Percentiles rank a stretch among this genome's conserved stretches.
These are phyloP conservation scores for Onthophagus taurus DNA, from an alignment of 1,140 invertebrate genomes.

Conservation along the genomic window DNA sequence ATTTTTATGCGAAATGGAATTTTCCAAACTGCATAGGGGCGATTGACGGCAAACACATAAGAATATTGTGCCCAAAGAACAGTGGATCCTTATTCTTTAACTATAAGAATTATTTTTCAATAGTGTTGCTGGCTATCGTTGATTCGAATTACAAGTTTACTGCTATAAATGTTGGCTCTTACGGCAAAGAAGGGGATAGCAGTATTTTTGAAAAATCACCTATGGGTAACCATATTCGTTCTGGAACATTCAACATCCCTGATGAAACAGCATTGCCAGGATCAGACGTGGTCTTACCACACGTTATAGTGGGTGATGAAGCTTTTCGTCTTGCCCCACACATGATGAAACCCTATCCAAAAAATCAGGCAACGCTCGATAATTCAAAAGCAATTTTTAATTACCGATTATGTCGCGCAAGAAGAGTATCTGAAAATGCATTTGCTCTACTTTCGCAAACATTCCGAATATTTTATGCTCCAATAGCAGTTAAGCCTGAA, in stretches of 20 bases:
- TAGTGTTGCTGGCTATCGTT: constrained; percentile 40
- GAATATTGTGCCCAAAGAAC: constrained; percentile 28
- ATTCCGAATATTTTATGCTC: constrained; percentile 30
- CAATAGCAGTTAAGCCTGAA: constrained; percentile 29
- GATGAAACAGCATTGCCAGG: not conserved
- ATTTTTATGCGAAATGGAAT: constrained; percentile 38
- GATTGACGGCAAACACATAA: constrained; percentile 42
- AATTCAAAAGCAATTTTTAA: constrained; percentile 39
- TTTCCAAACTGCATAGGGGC: constrained; percentile 41
- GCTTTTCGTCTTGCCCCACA: constrained; percentile 25
- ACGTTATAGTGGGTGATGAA: constrained; percentile 28
- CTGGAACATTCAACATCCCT: not conserved
- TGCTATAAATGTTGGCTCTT: constrained; percentile 38
- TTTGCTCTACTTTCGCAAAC: constrained; percentile 35
- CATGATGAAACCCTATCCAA: constrained; percentile 26
- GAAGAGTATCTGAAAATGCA: constrained; percentile 34
- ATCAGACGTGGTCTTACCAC: constrained; percentile 15
- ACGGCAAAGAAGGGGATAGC: constrained; percentile 37
- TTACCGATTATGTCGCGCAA: constrained; percentile 36
- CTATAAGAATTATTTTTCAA: constrained; percentile 36
- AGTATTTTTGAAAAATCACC: constrained; percentile 21
- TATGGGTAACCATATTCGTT: constrained; percentile 8
- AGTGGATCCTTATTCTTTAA: constrained; percentile 32
- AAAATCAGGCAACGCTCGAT: not conserved
- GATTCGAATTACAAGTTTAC: constrained; percentile 42